Evolutionary conservation across 2,113 vertebrate species (phyloP).

Genomic region (Acrocephalus kingi): DNA sequence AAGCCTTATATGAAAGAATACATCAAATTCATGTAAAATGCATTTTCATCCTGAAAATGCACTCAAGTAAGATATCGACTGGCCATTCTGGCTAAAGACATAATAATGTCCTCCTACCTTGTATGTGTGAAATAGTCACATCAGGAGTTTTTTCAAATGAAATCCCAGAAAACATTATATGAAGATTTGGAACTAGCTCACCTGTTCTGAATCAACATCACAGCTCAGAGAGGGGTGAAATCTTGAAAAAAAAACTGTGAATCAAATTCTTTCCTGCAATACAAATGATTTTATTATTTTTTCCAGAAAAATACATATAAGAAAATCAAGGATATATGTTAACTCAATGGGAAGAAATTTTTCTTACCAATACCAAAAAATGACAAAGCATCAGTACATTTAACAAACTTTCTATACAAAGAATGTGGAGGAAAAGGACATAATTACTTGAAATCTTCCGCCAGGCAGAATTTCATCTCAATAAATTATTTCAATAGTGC

Average conservation of each 20-base stretch:
- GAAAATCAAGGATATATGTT: background rate
- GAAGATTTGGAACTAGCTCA: background rate
- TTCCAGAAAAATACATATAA: background rate
- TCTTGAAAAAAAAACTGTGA: background rate
- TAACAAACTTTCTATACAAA: background rate
- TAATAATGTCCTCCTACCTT: background rate
- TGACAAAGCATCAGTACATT: background rate
- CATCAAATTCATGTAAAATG: background rate
- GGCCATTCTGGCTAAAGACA: background rate
- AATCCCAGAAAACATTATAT: background rate
- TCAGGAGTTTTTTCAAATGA: background rate
- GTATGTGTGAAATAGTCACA: background rate
- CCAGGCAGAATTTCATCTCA: constrained; percentile 1
- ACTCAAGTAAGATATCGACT: background rate
- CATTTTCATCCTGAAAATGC: background rate
- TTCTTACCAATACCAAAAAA: background rate
- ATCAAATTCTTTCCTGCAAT: background rate
- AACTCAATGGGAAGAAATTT: background rate
- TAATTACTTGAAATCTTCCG: background rate
- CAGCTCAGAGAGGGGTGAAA: background rate
- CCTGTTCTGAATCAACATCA: background rate
- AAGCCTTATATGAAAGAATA: background rate
- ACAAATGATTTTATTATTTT: background rate
- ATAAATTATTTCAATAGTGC: background rate
- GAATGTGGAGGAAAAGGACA: background rate